Evolutionary conservation across 92 coral and sea anemone species (phyloP).

Genomic region (Plumapathes pennacea): DNA sequence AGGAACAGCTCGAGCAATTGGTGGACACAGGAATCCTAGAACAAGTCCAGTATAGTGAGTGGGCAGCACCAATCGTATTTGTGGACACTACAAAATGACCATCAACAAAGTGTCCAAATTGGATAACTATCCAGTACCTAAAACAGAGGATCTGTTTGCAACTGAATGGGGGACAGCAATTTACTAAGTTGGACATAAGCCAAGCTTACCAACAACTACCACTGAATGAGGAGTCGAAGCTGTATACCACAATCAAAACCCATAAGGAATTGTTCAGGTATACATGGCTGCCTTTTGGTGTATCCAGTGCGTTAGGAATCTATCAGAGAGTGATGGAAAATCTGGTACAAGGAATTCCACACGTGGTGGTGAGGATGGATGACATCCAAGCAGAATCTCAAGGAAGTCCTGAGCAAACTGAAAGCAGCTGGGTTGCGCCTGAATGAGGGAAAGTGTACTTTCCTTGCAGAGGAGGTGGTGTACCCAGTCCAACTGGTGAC

Average conservation of each 20-base stretch:
- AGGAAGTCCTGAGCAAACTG: background rate
- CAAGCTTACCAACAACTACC: constrained; percentile 41
- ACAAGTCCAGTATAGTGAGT: constrained; percentile 21
- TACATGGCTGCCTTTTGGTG: no score
- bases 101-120: constrained; percentile 17
- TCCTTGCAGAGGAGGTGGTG: constrained; percentile 14
- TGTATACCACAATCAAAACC: constrained; percentile 45
- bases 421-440: constrained; percentile 8
- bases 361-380: constrained; percentile 29
- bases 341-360: constrained; percentile 38
- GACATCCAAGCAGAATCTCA: constrained; percentile 7
- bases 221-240: constrained; percentile 35
- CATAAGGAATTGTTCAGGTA: constrained; percentile 32
- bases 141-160: constrained; percentile 30
- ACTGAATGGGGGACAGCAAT: constrained; percentile 18
- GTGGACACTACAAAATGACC: constrained; percentile 31
- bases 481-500: constrained; percentile 1
- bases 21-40: constrained; percentile 2
- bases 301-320: no score
- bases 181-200: constrained; percentile 29
- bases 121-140: constrained; percentile 42
- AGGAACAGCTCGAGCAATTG: constrained; percentile 2
- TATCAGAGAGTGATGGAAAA: no score
- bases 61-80: constrained; percentile 45
- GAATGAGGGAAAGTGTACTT: background rate